A percentile compares a stretch with the other conserved stretches of the same genome.
Evolutionary conservation across 1,140 invertebrate genomes (phyloP).

Genomic region (Apis cerana): DNA sequence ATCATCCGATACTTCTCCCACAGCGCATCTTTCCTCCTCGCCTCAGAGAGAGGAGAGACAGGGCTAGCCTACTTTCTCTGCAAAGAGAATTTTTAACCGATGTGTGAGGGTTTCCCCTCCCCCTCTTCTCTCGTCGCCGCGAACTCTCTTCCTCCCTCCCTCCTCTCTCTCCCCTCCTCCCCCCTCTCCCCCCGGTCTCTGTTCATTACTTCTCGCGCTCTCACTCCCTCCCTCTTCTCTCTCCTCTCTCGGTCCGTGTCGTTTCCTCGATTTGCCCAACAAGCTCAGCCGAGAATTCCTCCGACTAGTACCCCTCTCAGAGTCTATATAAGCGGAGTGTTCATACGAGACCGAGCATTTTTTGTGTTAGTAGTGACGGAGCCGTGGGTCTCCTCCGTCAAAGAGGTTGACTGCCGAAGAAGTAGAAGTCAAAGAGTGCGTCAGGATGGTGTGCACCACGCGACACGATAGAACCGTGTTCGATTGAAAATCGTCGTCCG

Average conservation of each 20-base stretch:
- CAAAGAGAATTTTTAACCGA: slow-evolving; percentile 75
- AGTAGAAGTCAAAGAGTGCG: slow-evolving; percentile 38
- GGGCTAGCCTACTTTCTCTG: slow-evolving; percentile 79
- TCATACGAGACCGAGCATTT: slow-evolving; percentile 74
- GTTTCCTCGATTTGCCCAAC: slow-evolving; percentile 73
- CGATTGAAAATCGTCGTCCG: neutral
- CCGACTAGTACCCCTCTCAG: slow-evolving; percentile 61
- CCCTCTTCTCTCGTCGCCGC: slow-evolving; percentile 22
- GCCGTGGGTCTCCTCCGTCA: slow-evolving; percentile 39
- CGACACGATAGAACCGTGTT: slow-evolving; percentile 52
- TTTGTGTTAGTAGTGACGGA: slow-evolving; percentile 69
- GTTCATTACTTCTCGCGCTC: slow-evolving; percentile 37
- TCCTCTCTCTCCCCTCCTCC: slow-evolving; percentile 45
- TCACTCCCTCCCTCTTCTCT: slow-evolving; percentile 55
- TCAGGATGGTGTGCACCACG: slow-evolving; percentile 69
- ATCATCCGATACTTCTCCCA: slow-evolving; percentile 26
- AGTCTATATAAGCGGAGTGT: slow-evolving; percentile 79
- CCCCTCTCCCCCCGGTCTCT: slow-evolving; percentile 5
- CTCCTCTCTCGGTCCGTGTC: slow-evolving; percentile 40
- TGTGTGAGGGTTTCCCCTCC: slow-evolving; percentile 66
- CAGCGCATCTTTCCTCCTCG: slow-evolving; percentile 54
- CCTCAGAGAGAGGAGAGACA: slow-evolving; percentile 52
- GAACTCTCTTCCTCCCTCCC: slow-evolving; percentile 15
- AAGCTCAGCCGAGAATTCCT: slow-evolving; percentile 52
- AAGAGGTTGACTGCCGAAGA: slow-evolving; percentile 31